phyloP scores from a whole-genome alignment of 2,113 vertebrate genomes.

The Sardina pilchardus region DNA sequence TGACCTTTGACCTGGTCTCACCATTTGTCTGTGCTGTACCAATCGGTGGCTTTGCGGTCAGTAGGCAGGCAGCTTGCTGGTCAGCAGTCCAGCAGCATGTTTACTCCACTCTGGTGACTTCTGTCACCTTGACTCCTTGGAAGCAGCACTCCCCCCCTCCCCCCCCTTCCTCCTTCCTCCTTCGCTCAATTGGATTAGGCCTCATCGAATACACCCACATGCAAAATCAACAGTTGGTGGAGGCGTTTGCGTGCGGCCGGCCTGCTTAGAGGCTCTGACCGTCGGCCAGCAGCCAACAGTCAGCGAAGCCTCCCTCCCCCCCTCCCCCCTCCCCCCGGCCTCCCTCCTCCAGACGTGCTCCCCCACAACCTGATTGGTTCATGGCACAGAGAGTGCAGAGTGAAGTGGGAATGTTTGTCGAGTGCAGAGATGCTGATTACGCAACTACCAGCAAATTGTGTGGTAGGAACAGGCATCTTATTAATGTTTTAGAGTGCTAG shows the following conservation, averaged over 20 bases:
- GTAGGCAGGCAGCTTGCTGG: background rate
- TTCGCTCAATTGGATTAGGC: slow-evolving; percentile 65
- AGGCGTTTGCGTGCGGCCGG: slow-evolving; percentile 37
- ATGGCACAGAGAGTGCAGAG: slow-evolving; percentile 59
- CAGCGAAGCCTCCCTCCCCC: background rate
- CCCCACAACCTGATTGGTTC: slow-evolving; percentile 28
- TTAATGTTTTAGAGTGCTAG: no score
- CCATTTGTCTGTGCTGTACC: background rate
- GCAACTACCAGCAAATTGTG: slow-evolving; percentile 33
- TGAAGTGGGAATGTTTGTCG: slow-evolving; percentile 67
- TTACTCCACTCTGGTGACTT: background rate
- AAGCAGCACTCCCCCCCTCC: background rate
- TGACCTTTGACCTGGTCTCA: background rate
- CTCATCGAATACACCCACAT: slow-evolving; percentile 66
- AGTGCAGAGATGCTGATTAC: slow-evolving; percentile 66
- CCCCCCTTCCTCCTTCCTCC: background rate
- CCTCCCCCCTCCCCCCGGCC: background rate
- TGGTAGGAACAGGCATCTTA: no score
- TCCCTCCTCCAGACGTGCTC: background rate
- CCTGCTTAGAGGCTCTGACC: slow-evolving; percentile 20
- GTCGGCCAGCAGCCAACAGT: slow-evolving; percentile 5
- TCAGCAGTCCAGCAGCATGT: background rate
- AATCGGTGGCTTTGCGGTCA: background rate
- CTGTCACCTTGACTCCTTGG: background rate
- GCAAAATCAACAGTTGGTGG: slow-evolving; percentile 45